phyloP scores from a whole-genome alignment of 1,140 invertebrate genomes.

The Eurosta solidaginis region DNA sequence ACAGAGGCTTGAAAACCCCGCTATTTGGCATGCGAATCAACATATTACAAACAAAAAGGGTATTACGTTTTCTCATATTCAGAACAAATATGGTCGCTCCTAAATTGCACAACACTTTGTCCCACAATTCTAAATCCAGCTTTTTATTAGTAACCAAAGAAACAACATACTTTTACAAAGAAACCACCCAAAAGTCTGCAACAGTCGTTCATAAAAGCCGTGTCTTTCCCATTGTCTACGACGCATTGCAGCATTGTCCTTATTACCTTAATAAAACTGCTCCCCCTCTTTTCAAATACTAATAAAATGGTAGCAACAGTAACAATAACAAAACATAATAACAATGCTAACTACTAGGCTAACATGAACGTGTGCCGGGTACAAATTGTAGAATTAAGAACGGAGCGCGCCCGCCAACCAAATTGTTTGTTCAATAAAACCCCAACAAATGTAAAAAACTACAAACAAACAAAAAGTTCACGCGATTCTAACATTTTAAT shows the following conservation, averaged over 20 bases:
- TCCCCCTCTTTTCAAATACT: background rate
- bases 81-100: too few species aligned
- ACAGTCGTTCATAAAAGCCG: background rate
- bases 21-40: too few species aligned
- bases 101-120: too few species aligned
- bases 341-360: background rate
- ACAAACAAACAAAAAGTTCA: background rate
- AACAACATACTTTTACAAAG: too few species aligned
- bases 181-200: background rate
- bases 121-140: too few species aligned
- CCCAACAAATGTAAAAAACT: background rate
- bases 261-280: background rate
- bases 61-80: too few species aligned
- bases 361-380: background rate
- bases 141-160: too few species aligned
- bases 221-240: background rate
- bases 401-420: background rate
- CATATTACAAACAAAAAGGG: too few species aligned
- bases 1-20: too few species aligned
- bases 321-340: background rate
- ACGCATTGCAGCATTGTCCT: background rate
- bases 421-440: conserved; percentile 27
- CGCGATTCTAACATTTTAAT: background rate
- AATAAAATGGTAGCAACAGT: background rate
- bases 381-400: background rate